Evolutionary conservation across 1,140 invertebrate genomes (phyloP).

Genomic region (Oedothorax gibbosus): DNA sequence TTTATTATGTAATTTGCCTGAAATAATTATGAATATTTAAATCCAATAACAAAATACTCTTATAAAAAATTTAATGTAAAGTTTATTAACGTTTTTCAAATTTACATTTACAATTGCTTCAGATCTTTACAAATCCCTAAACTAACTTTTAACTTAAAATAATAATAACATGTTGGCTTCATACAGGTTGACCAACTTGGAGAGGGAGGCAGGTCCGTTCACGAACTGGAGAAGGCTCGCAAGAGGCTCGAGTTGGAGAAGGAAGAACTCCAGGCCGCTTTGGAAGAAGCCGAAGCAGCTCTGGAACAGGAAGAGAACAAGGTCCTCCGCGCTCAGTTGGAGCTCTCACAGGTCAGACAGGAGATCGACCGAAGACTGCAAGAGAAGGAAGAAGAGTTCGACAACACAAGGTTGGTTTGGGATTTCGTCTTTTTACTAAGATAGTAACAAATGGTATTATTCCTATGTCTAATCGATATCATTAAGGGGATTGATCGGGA

Average conservation of each 20-base stretch:
- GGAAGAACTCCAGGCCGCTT: constrained; percentile 97
- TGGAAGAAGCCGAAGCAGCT: constrained; percentile 98
- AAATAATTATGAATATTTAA: too few relatives aligned
- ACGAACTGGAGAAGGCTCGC: constrained; percentile 98
- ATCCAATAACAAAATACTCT: too few relatives aligned
- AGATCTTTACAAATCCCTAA: too few relatives aligned
- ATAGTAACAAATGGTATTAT: background rate
- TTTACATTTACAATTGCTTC: too few relatives aligned
- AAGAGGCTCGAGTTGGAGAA: constrained; percentile 99
- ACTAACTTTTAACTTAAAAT: too few relatives aligned
- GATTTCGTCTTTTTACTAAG: background rate
- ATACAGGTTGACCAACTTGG: constrained; percentile 89
- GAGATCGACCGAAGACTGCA: constrained; percentile 99
- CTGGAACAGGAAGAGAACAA: constrained; percentile 99
- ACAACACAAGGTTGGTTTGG: constrained; percentile 80
- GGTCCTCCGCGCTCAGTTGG: constrained; percentile 95
- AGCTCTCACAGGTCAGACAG: constrained; percentile 96
- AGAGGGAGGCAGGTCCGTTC: constrained; percentile 92
- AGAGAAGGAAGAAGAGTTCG: constrained; percentile 99
- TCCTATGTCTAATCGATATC: too few relatives aligned
- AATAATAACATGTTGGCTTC: too few relatives aligned
- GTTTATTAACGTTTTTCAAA: too few relatives aligned
- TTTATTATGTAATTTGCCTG: too few relatives aligned
- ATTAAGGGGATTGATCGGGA: too few relatives aligned
- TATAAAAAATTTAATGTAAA: too few relatives aligned